phyloP scores from a whole-genome alignment of 2,797 vertebrate genomes.

The Parauchenoglanis punctatus region DNA sequence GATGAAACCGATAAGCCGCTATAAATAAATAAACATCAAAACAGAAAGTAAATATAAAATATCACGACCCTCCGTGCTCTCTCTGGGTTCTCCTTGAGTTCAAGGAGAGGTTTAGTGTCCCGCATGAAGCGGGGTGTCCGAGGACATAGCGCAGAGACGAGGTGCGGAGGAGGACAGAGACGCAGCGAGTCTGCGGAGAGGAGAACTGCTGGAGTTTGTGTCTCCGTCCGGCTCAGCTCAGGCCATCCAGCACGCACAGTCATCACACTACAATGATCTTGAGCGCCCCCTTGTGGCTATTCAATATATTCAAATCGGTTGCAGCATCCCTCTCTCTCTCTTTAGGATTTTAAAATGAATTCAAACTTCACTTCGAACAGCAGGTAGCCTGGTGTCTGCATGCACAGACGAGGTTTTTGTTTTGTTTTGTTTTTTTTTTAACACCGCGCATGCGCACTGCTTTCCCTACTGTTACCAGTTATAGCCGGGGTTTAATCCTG shows the following conservation, averaged over 20 bases:
- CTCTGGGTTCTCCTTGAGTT: conserved; percentile 10
- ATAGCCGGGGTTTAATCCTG: not conserved
- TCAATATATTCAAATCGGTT: not conserved
- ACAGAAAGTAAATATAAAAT: not conserved
- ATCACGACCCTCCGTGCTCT: conserved; percentile 20
- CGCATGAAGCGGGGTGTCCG: conserved; percentile 62
- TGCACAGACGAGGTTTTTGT: not conserved
- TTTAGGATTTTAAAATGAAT: not conserved
- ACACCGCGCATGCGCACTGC: not conserved
- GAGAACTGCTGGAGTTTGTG: conserved; percentile 63
- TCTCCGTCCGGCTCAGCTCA: conserved; percentile 64
- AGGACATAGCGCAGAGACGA: conserved; percentile 72
- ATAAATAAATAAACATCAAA: not conserved
- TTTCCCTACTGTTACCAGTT: not conserved
- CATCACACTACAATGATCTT: conserved; percentile 11
- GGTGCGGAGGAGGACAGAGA: conserved; percentile 74
- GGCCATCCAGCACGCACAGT: conserved; percentile 50
- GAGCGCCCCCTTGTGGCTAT: conserved; percentile 41
- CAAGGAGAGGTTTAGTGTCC: conserved; percentile 4
- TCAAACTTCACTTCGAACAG: not conserved
- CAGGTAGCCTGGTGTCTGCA: not conserved
- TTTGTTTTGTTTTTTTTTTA: no score
- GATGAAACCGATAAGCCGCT: conserved; percentile 45
- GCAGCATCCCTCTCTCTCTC: not conserved
- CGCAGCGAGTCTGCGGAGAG: conserved; percentile 59